phyloP scores from a whole-genome alignment of 2,113 vertebrate species.

The Sula dactylatra region DNA sequence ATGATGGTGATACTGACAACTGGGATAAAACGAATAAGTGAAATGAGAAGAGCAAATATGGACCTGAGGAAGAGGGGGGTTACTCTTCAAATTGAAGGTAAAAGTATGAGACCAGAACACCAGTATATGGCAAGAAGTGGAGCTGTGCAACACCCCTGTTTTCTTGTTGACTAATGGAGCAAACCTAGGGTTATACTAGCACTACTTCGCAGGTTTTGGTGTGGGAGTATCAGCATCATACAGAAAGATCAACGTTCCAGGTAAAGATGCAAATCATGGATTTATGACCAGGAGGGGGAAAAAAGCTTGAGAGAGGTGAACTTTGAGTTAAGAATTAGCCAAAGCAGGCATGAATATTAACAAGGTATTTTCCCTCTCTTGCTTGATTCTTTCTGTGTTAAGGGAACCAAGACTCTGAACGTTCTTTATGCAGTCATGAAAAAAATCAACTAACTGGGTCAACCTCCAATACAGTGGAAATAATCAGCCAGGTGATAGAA shows the following conservation, averaged over 20 bases:
- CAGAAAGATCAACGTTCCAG: not conserved
- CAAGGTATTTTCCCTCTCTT: not conserved
- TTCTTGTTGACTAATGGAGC: not conserved
- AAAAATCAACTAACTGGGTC: not conserved
- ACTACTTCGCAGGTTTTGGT: not conserved
- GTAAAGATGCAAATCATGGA: not conserved
- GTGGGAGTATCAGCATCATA: not conserved
- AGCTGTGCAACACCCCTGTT: not conserved
- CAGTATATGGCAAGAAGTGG: not conserved
- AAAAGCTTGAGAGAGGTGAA: not conserved
- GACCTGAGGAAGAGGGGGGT: not conserved
- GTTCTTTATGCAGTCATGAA: not conserved
- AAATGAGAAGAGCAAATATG: not conserved
- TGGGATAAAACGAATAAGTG: not conserved
- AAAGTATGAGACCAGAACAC: not conserved
- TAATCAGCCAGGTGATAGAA: not conserved
- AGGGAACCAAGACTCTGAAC: not conserved
- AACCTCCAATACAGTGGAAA: not conserved
- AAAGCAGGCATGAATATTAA: not conserved
- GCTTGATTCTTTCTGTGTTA: not conserved
- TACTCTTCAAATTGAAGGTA: not conserved
- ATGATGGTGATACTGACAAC: not conserved
- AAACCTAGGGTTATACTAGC: not conserved
- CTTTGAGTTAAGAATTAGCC: not conserved
- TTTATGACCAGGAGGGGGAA: not conserved